These are phyloP conservation scores for Anticlea derivata DNA, from an alignment of 2,888 invertebrate species.

Conservation along the genomic window DNA sequence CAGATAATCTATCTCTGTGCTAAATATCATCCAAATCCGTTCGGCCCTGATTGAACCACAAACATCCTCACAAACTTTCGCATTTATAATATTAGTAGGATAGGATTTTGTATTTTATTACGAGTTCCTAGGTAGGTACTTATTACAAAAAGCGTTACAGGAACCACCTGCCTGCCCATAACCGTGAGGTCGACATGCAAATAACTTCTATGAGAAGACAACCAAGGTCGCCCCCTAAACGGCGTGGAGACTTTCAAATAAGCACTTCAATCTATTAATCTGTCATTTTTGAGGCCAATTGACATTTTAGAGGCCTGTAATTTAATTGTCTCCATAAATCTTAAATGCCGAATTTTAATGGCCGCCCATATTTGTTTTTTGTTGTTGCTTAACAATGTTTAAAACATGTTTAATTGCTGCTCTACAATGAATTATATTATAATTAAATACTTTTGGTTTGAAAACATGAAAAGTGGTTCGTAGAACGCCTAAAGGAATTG, in stretches of 20 bases:
- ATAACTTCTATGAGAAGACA: slow-evolving; percentile 67
- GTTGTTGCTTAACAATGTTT: slow-evolving; percentile 15
- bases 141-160: slow-evolving; percentile 10
- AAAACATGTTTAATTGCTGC: slow-evolving; percentile 6
- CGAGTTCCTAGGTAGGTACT: too few relatives aligned
- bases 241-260: slow-evolving; percentile 44
- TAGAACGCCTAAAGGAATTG: too few relatives aligned
- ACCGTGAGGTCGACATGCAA: slow-evolving; percentile 60
- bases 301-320: slow-evolving; percentile 8
- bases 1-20: too few relatives aligned
- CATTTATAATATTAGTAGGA: too few relatives aligned
- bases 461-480: too few relatives aligned
- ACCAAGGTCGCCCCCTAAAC: slow-evolving; percentile 55
- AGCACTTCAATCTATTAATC: slow-evolving; percentile 28
- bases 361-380: slow-evolving; percentile 20
- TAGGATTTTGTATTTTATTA: too few relatives aligned
- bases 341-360: slow-evolving; percentile 28
- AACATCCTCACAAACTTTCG: too few relatives aligned
- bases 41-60: too few relatives aligned
- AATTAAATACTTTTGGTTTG: too few relatives aligned
- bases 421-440: not conserved
- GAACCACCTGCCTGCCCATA: slow-evolving; percentile 46
- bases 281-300: slow-evolving; percentile 27
- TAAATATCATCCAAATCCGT: too few relatives aligned
- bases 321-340: slow-evolving; percentile 24